Evolutionary conservation across 2,113 vertebrate species (phyloP).

Genomic region (Thinocorus orbignyianus): DNA sequence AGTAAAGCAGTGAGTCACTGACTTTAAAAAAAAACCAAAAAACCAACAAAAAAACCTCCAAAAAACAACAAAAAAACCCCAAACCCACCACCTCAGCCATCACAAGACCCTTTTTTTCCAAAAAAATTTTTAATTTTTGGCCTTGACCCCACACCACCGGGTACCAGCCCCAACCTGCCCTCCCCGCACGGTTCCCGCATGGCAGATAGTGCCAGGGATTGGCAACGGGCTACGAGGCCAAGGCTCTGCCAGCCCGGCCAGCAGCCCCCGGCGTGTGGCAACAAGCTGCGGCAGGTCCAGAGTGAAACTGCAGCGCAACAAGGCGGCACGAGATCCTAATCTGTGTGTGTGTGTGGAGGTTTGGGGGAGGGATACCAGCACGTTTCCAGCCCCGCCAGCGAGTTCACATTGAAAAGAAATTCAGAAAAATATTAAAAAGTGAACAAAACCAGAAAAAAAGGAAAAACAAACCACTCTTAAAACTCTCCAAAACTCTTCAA

Average conservation of each 20-base stretch:
- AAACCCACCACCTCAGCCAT: too few species aligned
- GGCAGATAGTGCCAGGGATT: not conserved
- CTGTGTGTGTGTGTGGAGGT: too few species aligned
- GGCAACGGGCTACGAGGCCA: not conserved
- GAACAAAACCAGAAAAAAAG: too few species aligned
- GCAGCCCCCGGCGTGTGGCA: conserved; percentile 50
- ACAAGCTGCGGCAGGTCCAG: conserved; percentile 60
- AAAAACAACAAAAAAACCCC: too few species aligned
- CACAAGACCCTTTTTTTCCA: not conserved
- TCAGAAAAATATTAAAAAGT: too few species aligned
- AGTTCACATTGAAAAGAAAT: not conserved
- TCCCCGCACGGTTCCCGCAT: not conserved
- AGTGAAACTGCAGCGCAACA: conserved; percentile 66
- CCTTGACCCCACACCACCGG: not conserved
- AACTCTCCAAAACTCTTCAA: not conserved
- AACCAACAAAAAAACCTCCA: too few species aligned
- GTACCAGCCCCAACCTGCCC: conserved; percentile 4
- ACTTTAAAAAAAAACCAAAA: not conserved
- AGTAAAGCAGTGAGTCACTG: not conserved
- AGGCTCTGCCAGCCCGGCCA: not conserved
- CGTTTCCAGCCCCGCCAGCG: not conserved
- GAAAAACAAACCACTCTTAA: too few species aligned
- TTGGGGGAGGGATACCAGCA: too few species aligned
- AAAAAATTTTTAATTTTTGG: too few species aligned
- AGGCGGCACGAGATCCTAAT: conserved; percentile 39